Evolutionary conservation across 1,140 invertebrate genomes (phyloP), one percentile per base, ranked within the genome.

Genomic region (Drosophila orena): DNA sequence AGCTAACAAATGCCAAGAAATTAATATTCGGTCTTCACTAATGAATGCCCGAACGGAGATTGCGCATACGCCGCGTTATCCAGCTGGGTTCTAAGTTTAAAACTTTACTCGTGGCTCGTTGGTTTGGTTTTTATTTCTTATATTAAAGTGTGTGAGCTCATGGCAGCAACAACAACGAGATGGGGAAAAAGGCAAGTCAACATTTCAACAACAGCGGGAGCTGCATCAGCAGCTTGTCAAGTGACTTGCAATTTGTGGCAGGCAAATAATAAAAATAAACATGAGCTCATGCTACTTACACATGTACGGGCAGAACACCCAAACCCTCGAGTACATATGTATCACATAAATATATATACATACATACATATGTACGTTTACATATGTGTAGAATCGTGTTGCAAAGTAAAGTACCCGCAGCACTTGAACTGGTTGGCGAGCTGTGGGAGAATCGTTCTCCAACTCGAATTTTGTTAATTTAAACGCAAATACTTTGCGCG

Each of bases 181-280:
- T n/a, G 24, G 38, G 27, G 40, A 79, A 75, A 90, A 91, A 90
- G 81, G 88, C 81, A 83, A 91, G 90, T 90, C 90, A 91, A 91
- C 90, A 85, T 91, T 91, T 91, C 86, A 91, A 88, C 90, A 91
- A 90, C 90, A 91, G 90, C 90, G 90, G 86, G 90, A 91, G 90
- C 90, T 91, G 90, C 90, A 91, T 91, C 90, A 91, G 86, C 90
- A 91, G 90, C 90, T 91, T 91, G 90, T 91, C 90, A 91, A 86
- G 91, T 91, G 90, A 91, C 90, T 91, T 91, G 90, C 90, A 91
- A 75, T 89, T 90, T 89, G 79, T 84, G 79, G 84, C 79, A 89
- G 53, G 64, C 77, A 89, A 89, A 76, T 76, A 75, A 84, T 90
- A 84, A 91, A 91, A 91, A 91, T 91, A 91, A 91, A 91, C 81